Base-by-base conservation (phyloP, 2,888 invertebrate genomes). In the Leucophenga maculata region DNA sequence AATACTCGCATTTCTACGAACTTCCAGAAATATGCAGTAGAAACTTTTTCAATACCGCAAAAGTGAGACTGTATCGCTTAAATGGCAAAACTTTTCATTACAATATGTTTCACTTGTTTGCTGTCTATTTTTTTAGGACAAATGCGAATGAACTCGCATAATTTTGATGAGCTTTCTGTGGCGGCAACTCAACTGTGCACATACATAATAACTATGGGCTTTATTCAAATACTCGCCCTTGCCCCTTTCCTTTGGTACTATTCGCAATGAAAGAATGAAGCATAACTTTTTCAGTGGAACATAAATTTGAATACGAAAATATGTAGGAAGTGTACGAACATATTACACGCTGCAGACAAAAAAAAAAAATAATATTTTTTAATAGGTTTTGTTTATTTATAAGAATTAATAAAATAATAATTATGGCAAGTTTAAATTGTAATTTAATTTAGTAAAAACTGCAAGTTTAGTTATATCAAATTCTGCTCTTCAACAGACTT, bases 111-210 rank as follows among this genome's bases (percentile, higher is more conserved):
- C 1, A 13, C 20, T 44, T 26, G 69, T 54, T 59, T 39, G 65
- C 62, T 72, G 74, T 11, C 39, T 74, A 67, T 71, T 70, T 79
- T 82, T 79, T 72, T 79, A 72, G 80, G 65, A 82, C 80, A 74
- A 75, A 80, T 72, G 82, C 77, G 74, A 80, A 80, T 78, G 79
- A 82, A 80, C 79, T 80, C 72, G 50, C 44, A 60, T 57, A 68
- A 70, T 60, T 16, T 52, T 20, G 52, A 52, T 18, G 52, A 52
- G 18, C 8, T 20, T 16, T 52, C 52, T 52, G 52, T 52, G 3
- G 11, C 8, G 39, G 39, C 39, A 39, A 11, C 8, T 39, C 39
- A 39, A 39, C 39, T 39, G 39, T 39, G 39, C 39, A 39, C 8
- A 11, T 32, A 32, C 32, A 32, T 8, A 39, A 39, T 3, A 26